A percentile compares a stretch with the other conserved stretches of the same genome.
Conservation (phyloP, 1,140 invertebrate genomes). For the Calephelis virginiensis region DNA sequence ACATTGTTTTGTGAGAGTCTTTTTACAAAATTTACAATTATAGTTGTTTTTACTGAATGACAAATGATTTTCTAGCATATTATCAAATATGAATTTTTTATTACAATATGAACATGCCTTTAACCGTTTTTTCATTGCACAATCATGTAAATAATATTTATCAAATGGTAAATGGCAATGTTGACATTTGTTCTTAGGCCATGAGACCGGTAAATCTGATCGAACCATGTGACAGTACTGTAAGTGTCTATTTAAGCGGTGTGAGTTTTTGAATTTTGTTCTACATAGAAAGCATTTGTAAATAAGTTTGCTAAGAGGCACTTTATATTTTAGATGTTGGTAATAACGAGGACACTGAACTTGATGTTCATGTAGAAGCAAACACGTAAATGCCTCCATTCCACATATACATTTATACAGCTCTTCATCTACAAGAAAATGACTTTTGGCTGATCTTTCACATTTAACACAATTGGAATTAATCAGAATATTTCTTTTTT, state of each 20-base stretch:
- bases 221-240: too few relatives aligned
- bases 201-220: too few relatives aligned
- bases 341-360: neutral
- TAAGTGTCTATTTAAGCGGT: too few relatives aligned
- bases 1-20: conserved; percentile 15
- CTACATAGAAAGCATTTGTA: too few relatives aligned
- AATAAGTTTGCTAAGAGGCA: too few relatives aligned
- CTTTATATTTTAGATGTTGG: neutral
- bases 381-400: neutral
- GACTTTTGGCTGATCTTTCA: conserved; percentile 8
- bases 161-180: conserved; percentile 12
- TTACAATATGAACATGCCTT: neutral
- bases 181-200: too few relatives aligned
- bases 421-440: conserved; percentile 2
- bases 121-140: neutral
- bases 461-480: conserved; percentile 13
- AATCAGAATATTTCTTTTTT: neutral
- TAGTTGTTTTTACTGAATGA: conserved; percentile 1
- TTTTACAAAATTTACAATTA: conserved; percentile 24
- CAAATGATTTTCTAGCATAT: neutral
- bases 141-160: conserved; percentile 4
- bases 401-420: neutral
- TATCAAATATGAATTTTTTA: neutral
- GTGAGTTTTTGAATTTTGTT: too few relatives aligned
- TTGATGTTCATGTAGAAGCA: neutral